Evolutionary conservation across 2,888 invertebrate genomes (phyloP).

Genomic region (Temnothorax rugatulus): DNA sequence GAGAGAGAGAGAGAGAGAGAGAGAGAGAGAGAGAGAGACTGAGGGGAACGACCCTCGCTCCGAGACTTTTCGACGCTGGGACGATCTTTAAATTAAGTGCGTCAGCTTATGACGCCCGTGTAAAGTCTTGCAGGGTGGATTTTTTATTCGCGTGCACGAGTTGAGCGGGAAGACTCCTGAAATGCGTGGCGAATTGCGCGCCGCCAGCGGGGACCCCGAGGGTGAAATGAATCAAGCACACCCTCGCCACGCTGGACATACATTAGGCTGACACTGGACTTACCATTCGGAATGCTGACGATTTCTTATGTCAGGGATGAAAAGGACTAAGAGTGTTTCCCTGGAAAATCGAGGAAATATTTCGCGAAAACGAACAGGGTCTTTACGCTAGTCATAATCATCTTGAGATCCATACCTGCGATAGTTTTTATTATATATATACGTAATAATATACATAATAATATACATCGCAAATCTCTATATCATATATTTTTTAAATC

Average conservation of each 20-base stretch:
- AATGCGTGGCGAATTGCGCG: constrained; percentile 80
- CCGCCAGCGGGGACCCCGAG: constrained; percentile 70
- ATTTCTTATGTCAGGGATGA: constrained; percentile 65
- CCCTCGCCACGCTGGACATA: constrained; percentile 75
- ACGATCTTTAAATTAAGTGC: constrained; percentile 85
- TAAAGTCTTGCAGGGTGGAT: constrained; percentile 81
- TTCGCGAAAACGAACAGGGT: constrained; percentile 14
- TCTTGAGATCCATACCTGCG: not conserved
- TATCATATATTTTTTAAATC: not conserved
- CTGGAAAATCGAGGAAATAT: constrained; percentile 43
- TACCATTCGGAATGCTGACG: constrained; percentile 72
- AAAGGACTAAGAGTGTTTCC: constrained; percentile 61
- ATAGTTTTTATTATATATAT: constrained; percentile 8
- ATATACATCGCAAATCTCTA: not conserved
- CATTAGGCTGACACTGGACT: constrained; percentile 72
- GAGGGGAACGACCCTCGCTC: constrained; percentile 64
- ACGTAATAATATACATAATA: not conserved
- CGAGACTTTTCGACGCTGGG: constrained; percentile 72
- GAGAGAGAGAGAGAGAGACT: not conserved
- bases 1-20: not conserved
- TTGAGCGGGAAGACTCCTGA: constrained; percentile 69
- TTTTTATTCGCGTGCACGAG: constrained; percentile 66
- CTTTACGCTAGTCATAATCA: not conserved
- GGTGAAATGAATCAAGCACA: constrained; percentile 78
- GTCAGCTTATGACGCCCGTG: constrained; percentile 83